Conservation (phyloP, 1,140 invertebrate species). For the Lordiphosa stackelbergi region DNA sequence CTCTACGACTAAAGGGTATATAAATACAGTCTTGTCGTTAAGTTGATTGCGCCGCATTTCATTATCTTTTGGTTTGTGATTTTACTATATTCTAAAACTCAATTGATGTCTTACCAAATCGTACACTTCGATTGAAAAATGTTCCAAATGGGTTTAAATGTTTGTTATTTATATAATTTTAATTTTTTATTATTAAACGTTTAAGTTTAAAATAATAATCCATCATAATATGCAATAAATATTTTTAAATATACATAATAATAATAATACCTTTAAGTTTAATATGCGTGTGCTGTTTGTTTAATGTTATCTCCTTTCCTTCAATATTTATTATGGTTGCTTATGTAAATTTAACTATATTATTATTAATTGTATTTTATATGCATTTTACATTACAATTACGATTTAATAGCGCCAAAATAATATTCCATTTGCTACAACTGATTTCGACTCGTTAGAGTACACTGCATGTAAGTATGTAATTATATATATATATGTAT, state of each 20-base stretch:
- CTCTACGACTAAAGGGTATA: no score
- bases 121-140: background rate
- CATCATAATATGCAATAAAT: slow-evolving; percentile 69
- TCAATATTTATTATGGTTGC: slow-evolving; percentile 5
- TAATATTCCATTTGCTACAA: slow-evolving; percentile 72
- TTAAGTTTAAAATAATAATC: slow-evolving; percentile 71
- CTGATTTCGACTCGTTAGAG: slow-evolving; percentile 26
- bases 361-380: slow-evolving; percentile 45
- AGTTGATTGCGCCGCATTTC: no score
- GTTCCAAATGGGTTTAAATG: background rate
- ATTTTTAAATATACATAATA: slow-evolving; percentile 71
- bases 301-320: slow-evolving; percentile 23
- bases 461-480: slow-evolving; percentile 33
- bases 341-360: slow-evolving; percentile 71
- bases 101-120: no score
- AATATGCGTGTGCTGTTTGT: slow-evolving; percentile 58
- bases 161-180: slow-evolving; percentile 31
- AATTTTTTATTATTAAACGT: slow-evolving; percentile 68
- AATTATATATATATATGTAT: slow-evolving; percentile 31
- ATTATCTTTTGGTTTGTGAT: no score
- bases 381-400: slow-evolving; percentile 60
- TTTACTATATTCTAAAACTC: no score
- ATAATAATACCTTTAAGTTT: slow-evolving; percentile 65
- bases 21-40: no score
- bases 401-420: slow-evolving; percentile 64